These are phyloP conservation scores for Paramuricea clavata DNA, from an alignment of 92 coral and sea anemone genomes.

Conservation along the genomic window DNA sequence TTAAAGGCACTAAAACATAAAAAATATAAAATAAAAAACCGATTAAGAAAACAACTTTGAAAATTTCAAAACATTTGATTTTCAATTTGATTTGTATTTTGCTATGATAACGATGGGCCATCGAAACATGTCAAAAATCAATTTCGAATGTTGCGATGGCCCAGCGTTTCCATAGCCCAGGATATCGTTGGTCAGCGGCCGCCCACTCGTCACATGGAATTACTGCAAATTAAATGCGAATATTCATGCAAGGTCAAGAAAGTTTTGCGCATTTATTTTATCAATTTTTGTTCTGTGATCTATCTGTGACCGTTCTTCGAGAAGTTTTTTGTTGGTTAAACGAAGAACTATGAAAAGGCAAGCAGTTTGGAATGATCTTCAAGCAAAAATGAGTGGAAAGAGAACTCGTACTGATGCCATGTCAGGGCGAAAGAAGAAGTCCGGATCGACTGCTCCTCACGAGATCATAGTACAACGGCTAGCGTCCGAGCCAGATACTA, in stretches of 20 bases:
- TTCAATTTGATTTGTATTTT: background rate
- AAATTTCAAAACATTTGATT: background rate
- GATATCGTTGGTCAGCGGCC: background rate
- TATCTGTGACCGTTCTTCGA: background rate
- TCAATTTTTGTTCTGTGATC: background rate
- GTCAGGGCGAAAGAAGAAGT: slow-evolving; percentile 34
- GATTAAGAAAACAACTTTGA: no score
- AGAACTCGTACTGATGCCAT: slow-evolving; percentile 23
- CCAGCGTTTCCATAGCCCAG: slow-evolving; percentile 7
- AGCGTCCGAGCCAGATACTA: slow-evolving; percentile 45
- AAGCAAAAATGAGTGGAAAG: slow-evolving; percentile 18
- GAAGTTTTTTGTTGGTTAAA: background rate
- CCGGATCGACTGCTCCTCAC: slow-evolving; percentile 48
- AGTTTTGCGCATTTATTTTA: background rate
- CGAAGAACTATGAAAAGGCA: slow-evolving; percentile 6
- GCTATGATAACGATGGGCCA: background rate
- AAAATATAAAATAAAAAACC: no score
- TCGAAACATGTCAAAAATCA: background rate
- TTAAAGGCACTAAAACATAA: no score
- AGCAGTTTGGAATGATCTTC: slow-evolving; percentile 14
- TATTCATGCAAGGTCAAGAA: no score
- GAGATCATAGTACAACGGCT: slow-evolving; percentile 41
- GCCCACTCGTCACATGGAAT: no score
- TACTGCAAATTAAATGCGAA: no score
- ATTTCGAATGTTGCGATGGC: background rate